phyloP scores from a whole-genome alignment of 2,113 vertebrate genomes.

The pig (Sus scrofa) region T2T-Sscrofa CM000812.6:112578501-112579000 shows the following conservation, averaged over 20 bases:
- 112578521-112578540: not conserved
- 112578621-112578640: not conserved
- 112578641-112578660: not conserved
- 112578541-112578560: not conserved
- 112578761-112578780: not conserved
- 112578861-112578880: not conserved
- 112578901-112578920: not conserved
- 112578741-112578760: not conserved
- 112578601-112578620: not conserved
- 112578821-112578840: constrained; percentile 33
- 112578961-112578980: not conserved
- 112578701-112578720: not conserved
- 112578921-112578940: not conserved
- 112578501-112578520: not conserved
- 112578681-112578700: not conserved
- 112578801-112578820: constrained; percentile 44
- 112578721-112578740: not conserved
- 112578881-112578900: not conserved
- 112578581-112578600: not conserved
- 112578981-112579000: not conserved
- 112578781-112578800: not conserved
- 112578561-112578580: not conserved
- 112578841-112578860: not conserved
- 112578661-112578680: not conserved
- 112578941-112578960: not conserved